Conservation (phyloP, 2,888 invertebrate genomes). For the Loripinus fragilis region DNA sequence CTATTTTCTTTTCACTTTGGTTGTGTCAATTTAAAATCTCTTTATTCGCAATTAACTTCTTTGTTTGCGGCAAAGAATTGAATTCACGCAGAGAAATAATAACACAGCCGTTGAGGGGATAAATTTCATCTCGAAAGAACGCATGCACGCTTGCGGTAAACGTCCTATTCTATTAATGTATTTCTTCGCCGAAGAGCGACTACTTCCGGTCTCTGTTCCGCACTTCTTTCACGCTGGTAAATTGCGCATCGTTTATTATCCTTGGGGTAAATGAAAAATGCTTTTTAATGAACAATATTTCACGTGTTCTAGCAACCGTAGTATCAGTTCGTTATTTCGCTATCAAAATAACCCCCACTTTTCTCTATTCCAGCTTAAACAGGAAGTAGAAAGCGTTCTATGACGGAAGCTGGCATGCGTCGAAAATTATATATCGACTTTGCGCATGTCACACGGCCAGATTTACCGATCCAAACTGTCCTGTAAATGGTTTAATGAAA, state of each 20-base stretch:
- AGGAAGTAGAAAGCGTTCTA: slow-evolving; percentile 53
- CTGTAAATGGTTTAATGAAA: too few relatives aligned
- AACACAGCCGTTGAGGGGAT: slow-evolving; percentile 31
- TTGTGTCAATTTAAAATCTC: slow-evolving; percentile 47
- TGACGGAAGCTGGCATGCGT: slow-evolving; percentile 33
- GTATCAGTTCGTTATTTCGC: slow-evolving; percentile 12
- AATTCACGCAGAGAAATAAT: slow-evolving; percentile 47
- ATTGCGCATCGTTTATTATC: slow-evolving; percentile 59
- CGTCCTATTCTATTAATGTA: slow-evolving; percentile 54
- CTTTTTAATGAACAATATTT: slow-evolving; percentile 58
- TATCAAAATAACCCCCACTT: slow-evolving; percentile 25
- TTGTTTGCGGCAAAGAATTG: slow-evolving; percentile 47
- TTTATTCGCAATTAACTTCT: slow-evolving; percentile 54
- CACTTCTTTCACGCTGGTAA: slow-evolving; percentile 56
- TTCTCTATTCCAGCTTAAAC: slow-evolving; percentile 50
- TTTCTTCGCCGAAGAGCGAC: slow-evolving; percentile 58
- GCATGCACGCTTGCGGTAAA: slow-evolving; percentile 47
- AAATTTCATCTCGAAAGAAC: slow-evolving; percentile 26
- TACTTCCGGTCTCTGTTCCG: slow-evolving; percentile 58
- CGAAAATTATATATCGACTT: slow-evolving; percentile 10
- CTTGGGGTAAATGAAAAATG: slow-evolving; percentile 54
- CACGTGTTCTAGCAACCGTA: slow-evolving; percentile 17
- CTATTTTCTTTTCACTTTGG: slow-evolving; percentile 22
- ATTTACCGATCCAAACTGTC: too few relatives aligned
- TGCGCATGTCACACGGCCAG: not conserved